Conservation (phyloP, 1,140 invertebrate genomes). For the Orchesella cincta region DNA sequence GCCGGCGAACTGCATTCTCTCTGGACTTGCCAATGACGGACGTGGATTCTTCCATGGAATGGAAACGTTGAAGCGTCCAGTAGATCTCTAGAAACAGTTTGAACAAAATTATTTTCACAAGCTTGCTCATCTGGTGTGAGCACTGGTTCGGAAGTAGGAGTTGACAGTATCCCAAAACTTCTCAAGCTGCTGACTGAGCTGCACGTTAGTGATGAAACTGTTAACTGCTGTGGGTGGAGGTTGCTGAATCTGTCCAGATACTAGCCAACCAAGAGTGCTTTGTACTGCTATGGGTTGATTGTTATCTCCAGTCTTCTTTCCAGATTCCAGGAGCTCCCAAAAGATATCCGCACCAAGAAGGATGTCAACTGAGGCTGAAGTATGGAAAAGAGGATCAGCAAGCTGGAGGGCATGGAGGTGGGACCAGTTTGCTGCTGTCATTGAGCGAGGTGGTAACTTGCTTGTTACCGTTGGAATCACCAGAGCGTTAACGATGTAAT, state of each 20-base stretch:
- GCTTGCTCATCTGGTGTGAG: conserved; percentile 39
- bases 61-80: conserved; percentile 50
- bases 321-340: conserved; percentile 50
- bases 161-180: too few species aligned
- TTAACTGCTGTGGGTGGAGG: too few species aligned
- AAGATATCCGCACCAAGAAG: conserved; percentile 44
- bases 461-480: too few species aligned
- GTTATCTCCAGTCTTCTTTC: too few species aligned
- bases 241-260: too few species aligned
- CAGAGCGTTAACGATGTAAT: too few species aligned
- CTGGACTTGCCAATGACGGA: conserved; percentile 39
- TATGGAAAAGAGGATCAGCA: not conserved
- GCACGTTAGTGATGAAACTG: too few species aligned
- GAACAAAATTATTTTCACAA: conserved; percentile 47
- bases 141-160: not conserved
- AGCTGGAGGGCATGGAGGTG: not conserved
- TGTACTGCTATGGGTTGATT: too few species aligned
- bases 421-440: too few species aligned
- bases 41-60: conserved; percentile 51
- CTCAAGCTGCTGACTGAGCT: too few species aligned
- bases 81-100: conserved; percentile 38
- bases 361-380: not conserved
- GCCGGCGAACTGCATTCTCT: not conserved
- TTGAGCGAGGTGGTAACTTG: too few species aligned
- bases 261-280: too few species aligned